Evolutionary conservation across 2,113 vertebrate species (phyloP).

Genomic region (Poeciliopsis prolifica): DNA sequence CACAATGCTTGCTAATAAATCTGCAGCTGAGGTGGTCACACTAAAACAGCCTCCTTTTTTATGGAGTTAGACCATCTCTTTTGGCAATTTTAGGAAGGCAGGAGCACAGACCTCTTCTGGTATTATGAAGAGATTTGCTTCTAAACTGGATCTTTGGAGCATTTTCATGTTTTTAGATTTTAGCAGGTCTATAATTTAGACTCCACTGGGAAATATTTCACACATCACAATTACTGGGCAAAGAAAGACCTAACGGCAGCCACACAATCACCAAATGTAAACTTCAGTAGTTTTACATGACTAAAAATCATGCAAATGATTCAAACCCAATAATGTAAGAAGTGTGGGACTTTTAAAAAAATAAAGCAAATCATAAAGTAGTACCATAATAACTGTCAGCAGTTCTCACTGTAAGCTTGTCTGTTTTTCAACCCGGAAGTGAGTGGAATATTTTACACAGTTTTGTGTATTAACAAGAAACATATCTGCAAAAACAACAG

Average conservation of each 20-base stretch:
- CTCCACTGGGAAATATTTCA: background rate
- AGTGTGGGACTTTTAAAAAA: no score
- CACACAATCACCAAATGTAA: background rate
- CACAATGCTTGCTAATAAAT: slow-evolving; percentile 35
- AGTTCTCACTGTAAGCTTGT: background rate
- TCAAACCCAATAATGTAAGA: background rate
- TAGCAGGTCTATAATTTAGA: background rate
- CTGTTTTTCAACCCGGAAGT: background rate
- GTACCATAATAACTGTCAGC: background rate
- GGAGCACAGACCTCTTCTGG: fast-evolving
- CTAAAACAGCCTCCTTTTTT: slow-evolving; percentile 7
- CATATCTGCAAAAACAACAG: background rate
- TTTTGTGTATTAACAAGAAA: no score
- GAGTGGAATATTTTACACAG: background rate
- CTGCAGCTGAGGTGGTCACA: slow-evolving; percentile 15
- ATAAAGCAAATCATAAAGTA: background rate
- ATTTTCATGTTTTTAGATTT: background rate
- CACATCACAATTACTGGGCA: background rate
- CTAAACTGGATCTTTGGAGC: background rate
- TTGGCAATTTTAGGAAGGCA: background rate
- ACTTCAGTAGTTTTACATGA: background rate
- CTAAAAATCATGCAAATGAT: background rate
- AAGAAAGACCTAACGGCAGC: background rate
- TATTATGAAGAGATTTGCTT: background rate
- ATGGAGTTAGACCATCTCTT: background rate